phyloP scores from a whole-genome alignment of 2,797 vertebrate genomes.

The Hydrolagus colliei region DNA sequence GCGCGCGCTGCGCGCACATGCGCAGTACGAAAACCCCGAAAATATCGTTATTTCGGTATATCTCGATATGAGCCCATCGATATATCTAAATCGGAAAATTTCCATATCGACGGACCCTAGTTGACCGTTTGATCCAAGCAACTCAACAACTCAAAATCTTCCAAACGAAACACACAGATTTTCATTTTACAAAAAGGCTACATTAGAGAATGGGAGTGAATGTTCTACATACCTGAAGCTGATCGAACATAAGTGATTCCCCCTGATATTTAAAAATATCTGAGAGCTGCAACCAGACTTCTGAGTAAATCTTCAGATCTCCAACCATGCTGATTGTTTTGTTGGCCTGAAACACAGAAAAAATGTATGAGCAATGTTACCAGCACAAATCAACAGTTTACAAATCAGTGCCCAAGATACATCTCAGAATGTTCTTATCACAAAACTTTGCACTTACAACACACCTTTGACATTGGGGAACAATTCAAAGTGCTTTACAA shows the following conservation, averaged over 20 bases:
- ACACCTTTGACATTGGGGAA: neutral
- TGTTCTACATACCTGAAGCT: conserved; percentile 47
- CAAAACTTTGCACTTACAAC: neutral
- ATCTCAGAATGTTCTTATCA: neutral
- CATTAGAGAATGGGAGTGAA: too few species aligned
- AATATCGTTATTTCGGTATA: too few species aligned
- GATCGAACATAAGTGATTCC: conserved; percentile 37
- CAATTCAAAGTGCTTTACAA: neutral
- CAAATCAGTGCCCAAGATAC: neutral
- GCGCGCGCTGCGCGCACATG: too few species aligned
- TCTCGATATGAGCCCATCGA: too few species aligned
- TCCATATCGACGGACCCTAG: neutral
- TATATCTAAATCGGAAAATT: too few species aligned
- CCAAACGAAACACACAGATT: neutral
- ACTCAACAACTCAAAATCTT: neutral
- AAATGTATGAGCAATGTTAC: neutral
- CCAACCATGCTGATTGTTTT: conserved; percentile 52
- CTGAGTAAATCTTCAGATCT: conserved; percentile 47
- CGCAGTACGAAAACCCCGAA: too few species aligned
- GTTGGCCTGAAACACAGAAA: conserved; percentile 49
- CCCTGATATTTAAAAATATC: conserved; percentile 42
- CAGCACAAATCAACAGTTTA: too few species aligned
- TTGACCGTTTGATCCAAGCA: neutral
- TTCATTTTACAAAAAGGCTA: neutral
- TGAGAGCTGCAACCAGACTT: conserved; percentile 46